Base-by-base conservation (phyloP, 2,113 vertebrate genomes). In the Chionis minor region DNA sequence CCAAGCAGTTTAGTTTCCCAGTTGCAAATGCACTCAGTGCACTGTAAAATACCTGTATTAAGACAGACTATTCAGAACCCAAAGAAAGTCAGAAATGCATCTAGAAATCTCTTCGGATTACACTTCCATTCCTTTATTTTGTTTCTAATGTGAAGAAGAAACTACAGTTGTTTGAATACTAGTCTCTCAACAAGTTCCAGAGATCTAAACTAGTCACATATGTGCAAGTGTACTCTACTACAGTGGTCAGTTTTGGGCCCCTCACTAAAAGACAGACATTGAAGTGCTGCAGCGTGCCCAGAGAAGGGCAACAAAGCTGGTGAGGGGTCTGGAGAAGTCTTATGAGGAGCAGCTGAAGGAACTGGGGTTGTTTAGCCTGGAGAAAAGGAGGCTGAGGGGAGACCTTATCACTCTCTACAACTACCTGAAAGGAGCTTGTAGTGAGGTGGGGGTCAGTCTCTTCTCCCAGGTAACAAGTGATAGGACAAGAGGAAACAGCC, bases 361-460 rank as follows among this genome's bases (percentile, higher is more conserved):
- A 19, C 45, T 49, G 45, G 10, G 22, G 6, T 6, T 72, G 26
- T 10, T 61, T 13, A 78, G 38, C 8, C 30, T 33, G 52, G n/a
- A 84, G n/a, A 66, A 61, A 9, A 84, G 24, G 21, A 65, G 28
- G 38, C 23, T 86, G 8, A 47, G 17, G 10, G 38, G 10, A 17
- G 15, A 70, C 23, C 12, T 74, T 9, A 32, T 3, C 0, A 7
- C 14, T 24, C 59, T n/a, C 61, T 63, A 52, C 10, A 73, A 7
- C 56, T 8, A 2, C 47, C 17, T 32, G 21, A 69, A 67, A 56
- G 13, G 14, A 52, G 17, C 6, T 0, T 24, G 33, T 21, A 52
- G 21, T 0, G 5, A 47, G 24, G 44, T 44, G 8, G 26, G 18
- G 1, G 17, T 15, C 1, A 0, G 27, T 27, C 40, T 56, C 54